Conservation (phyloP, 2,113 vertebrate species). For the Burhinus bistriatus region DNA sequence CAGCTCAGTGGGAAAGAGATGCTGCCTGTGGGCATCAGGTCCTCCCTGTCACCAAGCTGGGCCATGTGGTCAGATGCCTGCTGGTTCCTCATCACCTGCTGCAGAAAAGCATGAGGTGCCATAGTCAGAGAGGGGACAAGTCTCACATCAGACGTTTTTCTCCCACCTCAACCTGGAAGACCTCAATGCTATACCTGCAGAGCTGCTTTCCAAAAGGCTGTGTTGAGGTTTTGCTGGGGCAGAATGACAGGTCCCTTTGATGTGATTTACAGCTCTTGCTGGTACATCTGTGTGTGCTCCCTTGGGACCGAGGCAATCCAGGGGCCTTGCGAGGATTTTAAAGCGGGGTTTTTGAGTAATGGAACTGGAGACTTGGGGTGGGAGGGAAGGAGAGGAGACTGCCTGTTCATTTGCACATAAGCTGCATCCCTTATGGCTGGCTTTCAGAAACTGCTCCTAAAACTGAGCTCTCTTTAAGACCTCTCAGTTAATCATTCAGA, state of each 20-base stretch:
- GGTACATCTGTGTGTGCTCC: rapidly evolving
- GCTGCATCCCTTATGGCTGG: not conserved
- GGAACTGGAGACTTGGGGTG: rapidly evolving
- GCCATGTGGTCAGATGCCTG: not conserved
- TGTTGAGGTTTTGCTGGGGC: not conserved
- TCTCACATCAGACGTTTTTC: not conserved
- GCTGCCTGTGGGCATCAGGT: not conserved
- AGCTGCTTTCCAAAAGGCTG: not conserved
- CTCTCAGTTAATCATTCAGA: not conserved
- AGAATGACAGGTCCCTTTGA: too few relatives aligned
- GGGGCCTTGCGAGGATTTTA: not conserved
- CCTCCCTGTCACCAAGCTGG: not conserved
- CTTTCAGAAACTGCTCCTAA: not conserved
- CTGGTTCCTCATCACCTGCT: not conserved
- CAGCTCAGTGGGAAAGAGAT: not conserved
- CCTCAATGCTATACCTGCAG: rapidly evolving
- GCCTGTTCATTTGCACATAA: not conserved
- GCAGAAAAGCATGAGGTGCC: not conserved
- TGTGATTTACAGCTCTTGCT: not conserved
- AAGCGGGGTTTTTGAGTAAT: not conserved
- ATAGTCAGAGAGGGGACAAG: not conserved
- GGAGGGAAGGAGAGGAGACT: not conserved
- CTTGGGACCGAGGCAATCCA: not conserved
- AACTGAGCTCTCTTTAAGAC: not conserved
- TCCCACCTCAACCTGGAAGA: not conserved